Percentiles rank a stretch among this genome's conserved stretches.
Conservation (phyloP, 2,113 vertebrate species). For the Gopherus flavomarginatus region DNA sequence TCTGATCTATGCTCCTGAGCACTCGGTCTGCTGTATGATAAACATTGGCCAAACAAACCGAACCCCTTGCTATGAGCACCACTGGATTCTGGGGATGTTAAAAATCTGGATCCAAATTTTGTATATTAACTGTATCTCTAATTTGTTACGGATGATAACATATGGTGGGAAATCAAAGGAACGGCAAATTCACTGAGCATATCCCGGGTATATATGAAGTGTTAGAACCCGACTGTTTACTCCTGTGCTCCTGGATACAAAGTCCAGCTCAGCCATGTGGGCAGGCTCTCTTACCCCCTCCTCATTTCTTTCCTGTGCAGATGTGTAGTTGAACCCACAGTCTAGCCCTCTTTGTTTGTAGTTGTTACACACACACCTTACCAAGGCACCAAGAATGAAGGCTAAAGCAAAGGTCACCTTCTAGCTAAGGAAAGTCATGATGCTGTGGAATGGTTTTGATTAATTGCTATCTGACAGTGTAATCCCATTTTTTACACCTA, state of each 20-base stretch:
- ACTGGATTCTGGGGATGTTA: not conserved
- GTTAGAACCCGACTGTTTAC: not conserved
- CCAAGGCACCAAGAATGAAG: rapidly evolving
- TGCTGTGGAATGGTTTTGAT: not conserved
- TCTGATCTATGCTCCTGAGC: not conserved
- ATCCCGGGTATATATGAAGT: not conserved
- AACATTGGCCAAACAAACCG: not conserved
- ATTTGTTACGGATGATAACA: not conserved
- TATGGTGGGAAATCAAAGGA: not conserved
- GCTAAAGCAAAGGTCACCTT: not conserved
- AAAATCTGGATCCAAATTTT: not conserved
- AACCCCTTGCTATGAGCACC: not conserved
- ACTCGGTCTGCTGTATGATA: not conserved
- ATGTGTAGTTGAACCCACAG: not conserved
- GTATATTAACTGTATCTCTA: not conserved
- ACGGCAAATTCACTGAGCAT: not conserved
- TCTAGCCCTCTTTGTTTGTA: not conserved
- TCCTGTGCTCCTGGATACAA: not conserved
- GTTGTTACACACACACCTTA: not conserved
- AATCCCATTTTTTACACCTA: constrained; percentile 64
- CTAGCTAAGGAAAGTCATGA: not conserved
- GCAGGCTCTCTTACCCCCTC: not conserved
- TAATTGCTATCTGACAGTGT: not conserved
- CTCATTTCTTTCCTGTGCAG: not conserved
- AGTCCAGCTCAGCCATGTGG: not conserved